Evolutionary conservation across 23 tunicate species (phyloP), one percentile per base, ranked within the genome.

Genomic region (Styela clava): DNA sequence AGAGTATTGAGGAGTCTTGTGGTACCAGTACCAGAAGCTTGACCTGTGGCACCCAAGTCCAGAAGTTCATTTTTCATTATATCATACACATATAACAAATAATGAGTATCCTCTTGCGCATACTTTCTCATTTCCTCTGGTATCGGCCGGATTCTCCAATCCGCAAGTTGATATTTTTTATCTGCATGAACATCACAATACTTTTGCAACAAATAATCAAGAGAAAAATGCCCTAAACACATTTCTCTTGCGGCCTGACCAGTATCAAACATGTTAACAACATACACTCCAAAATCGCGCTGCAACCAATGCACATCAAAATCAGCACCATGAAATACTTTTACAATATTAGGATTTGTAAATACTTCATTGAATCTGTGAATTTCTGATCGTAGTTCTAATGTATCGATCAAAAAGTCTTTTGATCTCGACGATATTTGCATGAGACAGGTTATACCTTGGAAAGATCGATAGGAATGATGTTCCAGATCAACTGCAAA

Each of bases 81-180:
- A 72, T 96, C 99, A 62, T 87, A 91, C 31, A 96, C 82, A 67
- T 91, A 91, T 16, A 96, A 83, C 69, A 96, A 88, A 77, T 96
- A 96, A 79, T 96, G 99, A 7, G 99, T 96, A 82, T 96, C 99
- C 27, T 89, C 88, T 80, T 88, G 94, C 31, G 99, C 99, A 78
- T 96, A 96, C 34, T 69, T 78, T 1, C 86, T 34, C 97, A 96
- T 87, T 68, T 91, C 94, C 25, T 74, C 70, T 1, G 97, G 90
- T 32, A 96, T 33, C 5, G 99, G 99, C n/a, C 99, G 74, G 24
- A 96, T 61, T 28, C 99, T 63, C 99, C 99, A 96, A 76, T 96
- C 99, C 2, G 99, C 99, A 22, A 96, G 83, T 52, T 96, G 99
- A 64, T 83, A 91, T 64, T 88, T 85, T 64, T 96, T 96, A 36